These are phyloP conservation scores for Philypnodon macrostomus DNA, from an alignment of 2,797 vertebrate genomes.

Conservation along the genomic window DNA sequence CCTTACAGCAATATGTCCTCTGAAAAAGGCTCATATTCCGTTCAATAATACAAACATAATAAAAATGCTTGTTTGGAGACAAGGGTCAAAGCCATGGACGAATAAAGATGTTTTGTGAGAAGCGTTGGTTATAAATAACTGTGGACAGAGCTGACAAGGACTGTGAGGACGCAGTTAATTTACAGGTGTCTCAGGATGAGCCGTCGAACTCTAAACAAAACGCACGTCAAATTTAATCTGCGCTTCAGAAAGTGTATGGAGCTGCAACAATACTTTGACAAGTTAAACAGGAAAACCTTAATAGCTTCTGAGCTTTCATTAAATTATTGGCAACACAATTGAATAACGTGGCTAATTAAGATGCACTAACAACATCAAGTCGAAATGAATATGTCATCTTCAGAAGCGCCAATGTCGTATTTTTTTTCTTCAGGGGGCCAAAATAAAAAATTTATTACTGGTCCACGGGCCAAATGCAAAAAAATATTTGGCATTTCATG, in stretches of 20 bases:
- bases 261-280: too few relatives aligned
- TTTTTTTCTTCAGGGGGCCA: too few relatives aligned
- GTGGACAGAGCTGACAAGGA: background rate
- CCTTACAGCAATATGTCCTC: background rate
- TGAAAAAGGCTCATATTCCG: background rate
- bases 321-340: background rate
- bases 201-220: background rate
- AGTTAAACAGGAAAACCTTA: too few relatives aligned
- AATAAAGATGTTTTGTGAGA: background rate
- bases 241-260: background rate
- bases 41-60: background rate
- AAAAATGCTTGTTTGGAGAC: background rate
- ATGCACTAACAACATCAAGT: slow-evolving; percentile 1
- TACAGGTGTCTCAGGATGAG: background rate
- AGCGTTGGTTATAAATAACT: slow-evolving; percentile 13
- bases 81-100: slow-evolving; percentile 4
- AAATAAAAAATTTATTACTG: too few relatives aligned
- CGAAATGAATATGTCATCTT: background rate
- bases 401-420: background rate
- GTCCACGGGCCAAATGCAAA: too few relatives aligned
- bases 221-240: slow-evolving; percentile 1
- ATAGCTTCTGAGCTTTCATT: slow-evolving; percentile 1
- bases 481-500: too few relatives aligned
- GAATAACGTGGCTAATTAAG: slow-evolving; percentile 2
- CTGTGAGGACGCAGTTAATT: background rate